Evolutionary conservation across 2,113 vertebrate species (phyloP), one percentile per base, ranked within the genome.

Genomic region (Podarcis raffonei): DNA sequence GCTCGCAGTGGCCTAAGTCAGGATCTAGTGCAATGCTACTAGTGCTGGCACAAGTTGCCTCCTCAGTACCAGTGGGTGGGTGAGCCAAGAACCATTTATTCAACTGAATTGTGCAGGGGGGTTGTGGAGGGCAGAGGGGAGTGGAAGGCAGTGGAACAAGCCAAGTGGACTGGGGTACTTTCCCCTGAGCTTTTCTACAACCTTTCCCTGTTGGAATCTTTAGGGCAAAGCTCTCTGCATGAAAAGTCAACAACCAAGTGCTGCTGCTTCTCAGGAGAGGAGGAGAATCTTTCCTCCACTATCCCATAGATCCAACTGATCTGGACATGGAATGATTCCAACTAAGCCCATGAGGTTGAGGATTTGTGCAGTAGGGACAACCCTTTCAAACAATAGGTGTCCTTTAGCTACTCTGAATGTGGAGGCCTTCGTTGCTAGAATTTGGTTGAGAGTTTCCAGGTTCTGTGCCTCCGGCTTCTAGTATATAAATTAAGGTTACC

Each of bases 361-460:
- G 37, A 39, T 27, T 86, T 30, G 53, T 66, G 18, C 35, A 39
- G 35, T 22, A 32, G 66, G 39, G 59, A 3, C 48, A 88, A n/a
- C 12, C 6, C 59, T 16, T 71, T 42, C 30, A 84, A 39, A 85
- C 22, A 30, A 77, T 42, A 57, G n/a, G 11, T n/a, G 25, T 27
- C 32, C 13, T 39, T 72, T 59, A 71, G 66, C 1, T 25, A n/a
- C 3, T 75, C 25, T 57, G 39, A 42, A 23, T 5, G 11, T 15
- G 32, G 4, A 9, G 25, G 27, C 1, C 35, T 68, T 27, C 2
- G 4, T 65, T 77, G 30, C 72, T 20, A 25, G 23, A 80, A 71
- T 91, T 90, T 66, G 76, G 16, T 42, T 89, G 59, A 53, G 59
- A 53, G 27, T 37, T 66, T 42, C 79, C 72, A 78, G 25, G 32